phyloP scores from a whole-genome alignment of 2,113 vertebrate genomes.

The Phainopepla nitens region DNA sequence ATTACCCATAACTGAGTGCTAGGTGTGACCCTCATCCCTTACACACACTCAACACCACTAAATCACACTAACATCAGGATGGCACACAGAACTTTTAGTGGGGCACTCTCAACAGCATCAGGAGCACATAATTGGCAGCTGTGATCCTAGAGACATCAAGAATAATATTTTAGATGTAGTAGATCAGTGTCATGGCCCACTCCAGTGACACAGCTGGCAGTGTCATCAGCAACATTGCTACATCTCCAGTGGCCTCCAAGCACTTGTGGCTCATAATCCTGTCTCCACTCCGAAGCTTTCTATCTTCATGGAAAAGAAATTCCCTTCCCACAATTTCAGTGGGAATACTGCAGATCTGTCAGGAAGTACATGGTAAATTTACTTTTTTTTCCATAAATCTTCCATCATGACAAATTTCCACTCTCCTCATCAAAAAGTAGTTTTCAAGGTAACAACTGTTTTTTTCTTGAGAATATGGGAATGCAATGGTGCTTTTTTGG shows the following conservation, averaged over 20 bases:
- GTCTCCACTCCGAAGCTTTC: not conserved
- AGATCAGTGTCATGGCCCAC: not conserved
- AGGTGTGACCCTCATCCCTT: not conserved
- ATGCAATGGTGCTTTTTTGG: not conserved
- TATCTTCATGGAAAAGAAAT: not conserved
- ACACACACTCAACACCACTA: not conserved
- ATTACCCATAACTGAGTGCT: not conserved
- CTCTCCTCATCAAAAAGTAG: not conserved
- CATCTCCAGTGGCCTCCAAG: not conserved
- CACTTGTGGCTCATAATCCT: not conserved
- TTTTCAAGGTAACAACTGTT: not conserved
- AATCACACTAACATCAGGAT: not conserved
- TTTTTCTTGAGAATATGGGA: slow-evolving; percentile 21
- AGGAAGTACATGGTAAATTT: not conserved
- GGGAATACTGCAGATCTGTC: not conserved
- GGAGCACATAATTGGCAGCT: not conserved
- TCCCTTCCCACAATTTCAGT: not conserved
- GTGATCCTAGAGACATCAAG: not conserved
- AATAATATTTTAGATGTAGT: not conserved
- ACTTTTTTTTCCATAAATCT: not conserved
- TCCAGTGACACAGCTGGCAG: not conserved
- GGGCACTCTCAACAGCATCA: not conserved
- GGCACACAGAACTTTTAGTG: not conserved
- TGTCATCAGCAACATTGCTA: accelerated
- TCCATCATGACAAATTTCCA: not conserved